Evolutionary conservation across 2,113 vertebrate genomes (phyloP).

Genomic region (Sciurus niger): DNA sequence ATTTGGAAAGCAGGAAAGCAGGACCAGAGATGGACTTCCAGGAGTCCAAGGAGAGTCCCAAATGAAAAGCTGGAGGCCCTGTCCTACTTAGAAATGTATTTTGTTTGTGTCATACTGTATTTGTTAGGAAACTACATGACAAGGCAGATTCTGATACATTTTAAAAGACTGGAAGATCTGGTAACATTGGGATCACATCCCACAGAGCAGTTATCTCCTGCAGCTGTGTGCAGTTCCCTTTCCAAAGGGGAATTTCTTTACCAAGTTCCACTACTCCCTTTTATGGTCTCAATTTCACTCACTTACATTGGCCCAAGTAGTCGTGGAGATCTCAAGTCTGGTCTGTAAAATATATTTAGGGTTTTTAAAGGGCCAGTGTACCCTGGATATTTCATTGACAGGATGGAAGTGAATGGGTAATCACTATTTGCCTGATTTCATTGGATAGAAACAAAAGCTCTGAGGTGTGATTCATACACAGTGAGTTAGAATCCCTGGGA

Average conservation of each 20-base stretch:
- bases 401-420: neutral
- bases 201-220: neutral
- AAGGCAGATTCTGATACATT: neutral
- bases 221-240: neutral
- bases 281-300: neutral
- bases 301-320: neutral
- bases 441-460: neutral
- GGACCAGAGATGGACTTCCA: neutral
- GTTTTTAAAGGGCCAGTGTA: constrained; percentile 21
- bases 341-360: neutral
- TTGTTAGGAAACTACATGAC: neutral
- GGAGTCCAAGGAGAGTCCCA: neutral
- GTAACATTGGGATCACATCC: neutral
- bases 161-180: neutral
- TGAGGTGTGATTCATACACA: neutral
- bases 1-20: neutral
- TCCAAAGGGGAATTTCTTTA: neutral
- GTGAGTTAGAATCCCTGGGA: neutral
- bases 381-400: neutral
- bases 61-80: neutral
- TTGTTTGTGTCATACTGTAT: neutral
- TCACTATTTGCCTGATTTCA: neutral
- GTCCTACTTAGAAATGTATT: neutral
- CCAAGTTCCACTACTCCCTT: neutral
- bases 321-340: constrained; percentile 7